These are phyloP conservation scores for Melipona quadrifasciata DNA, from an alignment of 1,140 invertebrate genomes.

Conservation along the genomic window DNA sequence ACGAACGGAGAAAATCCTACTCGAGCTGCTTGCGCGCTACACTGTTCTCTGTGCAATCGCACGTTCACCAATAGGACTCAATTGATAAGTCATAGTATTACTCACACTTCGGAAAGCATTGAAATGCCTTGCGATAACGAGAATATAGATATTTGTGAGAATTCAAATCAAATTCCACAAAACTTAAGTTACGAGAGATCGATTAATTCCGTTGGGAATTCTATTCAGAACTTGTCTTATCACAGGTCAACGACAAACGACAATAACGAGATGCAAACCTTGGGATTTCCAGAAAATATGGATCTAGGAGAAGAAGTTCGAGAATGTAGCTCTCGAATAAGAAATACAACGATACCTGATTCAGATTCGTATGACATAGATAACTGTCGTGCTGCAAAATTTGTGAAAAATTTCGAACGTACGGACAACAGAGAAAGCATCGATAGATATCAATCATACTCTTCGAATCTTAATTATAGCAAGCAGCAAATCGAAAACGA, in stretches of 20 bases:
- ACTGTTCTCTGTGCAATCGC: conserved; percentile 76
- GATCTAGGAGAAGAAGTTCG: conserved; percentile 50
- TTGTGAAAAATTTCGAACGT: conserved; percentile 29
- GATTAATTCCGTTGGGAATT: conserved; percentile 64
- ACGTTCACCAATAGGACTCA: conserved; percentile 74
- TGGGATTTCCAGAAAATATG: conserved; percentile 64
- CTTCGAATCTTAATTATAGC: conserved; percentile 45
- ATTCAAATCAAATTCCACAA: conserved; percentile 68
- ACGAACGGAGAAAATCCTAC: conserved; percentile 54
- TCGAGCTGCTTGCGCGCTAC: conserved; percentile 71
- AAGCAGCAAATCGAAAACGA: conserved; percentile 18
- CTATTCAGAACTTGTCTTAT: conserved; percentile 70
- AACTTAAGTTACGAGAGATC: conserved; percentile 66
- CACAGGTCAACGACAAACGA: conserved; percentile 54
- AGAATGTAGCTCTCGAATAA: conserved; percentile 38
- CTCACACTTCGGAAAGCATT: conserved; percentile 69
- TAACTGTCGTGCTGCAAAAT: conserved; percentile 41
- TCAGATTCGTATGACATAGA: conserved; percentile 27
- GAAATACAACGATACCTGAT: conserved; percentile 39
- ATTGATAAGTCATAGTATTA: conserved; percentile 73
- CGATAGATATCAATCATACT: conserved; percentile 43
- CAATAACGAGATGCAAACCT: conserved; percentile 61
- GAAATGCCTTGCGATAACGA: conserved; percentile 74
- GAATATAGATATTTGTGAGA: conserved; percentile 73
- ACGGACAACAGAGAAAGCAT: conserved; percentile 28